Evolutionary conservation across 2,888 invertebrate species (phyloP), one percentile per base, ranked within the genome.

Genomic region (Bugula neritina): DNA sequence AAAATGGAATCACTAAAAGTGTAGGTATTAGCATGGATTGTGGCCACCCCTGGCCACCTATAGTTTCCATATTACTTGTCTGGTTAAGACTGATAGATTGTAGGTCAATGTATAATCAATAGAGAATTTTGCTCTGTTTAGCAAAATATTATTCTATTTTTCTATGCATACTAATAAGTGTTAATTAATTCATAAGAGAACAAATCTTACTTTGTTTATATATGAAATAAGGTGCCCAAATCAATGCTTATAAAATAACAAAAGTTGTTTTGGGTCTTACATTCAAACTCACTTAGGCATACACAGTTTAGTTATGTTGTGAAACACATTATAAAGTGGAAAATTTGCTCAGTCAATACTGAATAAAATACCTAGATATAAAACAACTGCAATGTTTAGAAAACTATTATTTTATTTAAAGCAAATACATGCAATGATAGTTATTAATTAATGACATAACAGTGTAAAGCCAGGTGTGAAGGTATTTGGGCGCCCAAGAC

Each of bases 311-410:
- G 31, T 13, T 3, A 31, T 63, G 63, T 63, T 63, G 63, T 63
- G 31, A 63, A 63, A 63, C 63, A 63, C 63, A 63, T 63, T 10
- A 63, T 25, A 63, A 63, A 27, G 31, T 13, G 31, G 27, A 63
- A 27, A 31, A 63, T 63, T 63, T 63, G n/a, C 31, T 29, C 10
- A 63, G 31, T 31, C 63, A 63, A 63, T 27, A 63, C 10, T 29
- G 5, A 21, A 63, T 31, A 63, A 63, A 29, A 25, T 27, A 34
- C 63, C 34, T 55, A 23, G 55, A 23, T 17, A n/a, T 55, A 55
- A 17, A 10, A 63, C n/a, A 17, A 13, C 17, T 10, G 43, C 17
- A 17, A 10, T 43, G 43, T 43, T 43, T 43, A 43, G 5, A 43
- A 43, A 43, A 43, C 43, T 43, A 43, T 43, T 43, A 43, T 43